A percentile compares a stretch with the other conserved stretches of the same genome.
Evolutionary conservation across 2,888 invertebrate genomes (phyloP).

Genomic region (Ctena decussata): DNA sequence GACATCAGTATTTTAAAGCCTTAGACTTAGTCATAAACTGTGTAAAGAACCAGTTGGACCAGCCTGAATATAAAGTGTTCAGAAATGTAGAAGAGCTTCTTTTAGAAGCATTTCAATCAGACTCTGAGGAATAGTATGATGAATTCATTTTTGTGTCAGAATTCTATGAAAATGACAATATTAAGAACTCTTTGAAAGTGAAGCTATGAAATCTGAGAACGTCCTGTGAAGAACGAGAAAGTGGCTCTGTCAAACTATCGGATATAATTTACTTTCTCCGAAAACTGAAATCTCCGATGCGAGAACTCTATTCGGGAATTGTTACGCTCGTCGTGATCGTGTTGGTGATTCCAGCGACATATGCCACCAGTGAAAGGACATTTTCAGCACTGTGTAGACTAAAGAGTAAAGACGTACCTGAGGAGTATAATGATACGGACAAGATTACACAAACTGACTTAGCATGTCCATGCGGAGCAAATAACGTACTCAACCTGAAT

Average conservation of each 20-base stretch:
- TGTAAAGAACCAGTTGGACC: constrained; percentile 41
- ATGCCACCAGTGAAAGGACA: constrained; percentile 40
- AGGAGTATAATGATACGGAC: constrained; percentile 19
- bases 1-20: constrained; percentile 44
- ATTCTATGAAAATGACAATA: constrained; percentile 13
- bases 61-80: constrained; percentile 33
- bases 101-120: background rate
- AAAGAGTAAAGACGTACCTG: constrained; percentile 29
- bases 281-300: background rate
- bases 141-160: background rate
- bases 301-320: constrained; percentile 5
- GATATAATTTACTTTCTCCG: background rate
- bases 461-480: constrained; percentile 15
- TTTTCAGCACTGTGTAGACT: constrained; percentile 26
- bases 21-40: constrained; percentile 35
- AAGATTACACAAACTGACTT: background rate
- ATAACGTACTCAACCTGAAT: constrained; percentile 12
- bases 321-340: constrained; percentile 34
- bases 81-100: constrained; percentile 34
- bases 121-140: background rate
- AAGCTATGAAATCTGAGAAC: constrained; percentile 9
- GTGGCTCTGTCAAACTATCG: background rate
- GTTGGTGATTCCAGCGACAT: constrained; percentile 39
- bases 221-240: background rate
- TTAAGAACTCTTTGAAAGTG: background rate